A percentile compares a stretch with the other conserved stretches of the same genome.
phyloP scores from a whole-genome alignment of 2,888 invertebrate species.

The Scaptomyza polygonia region DNA sequence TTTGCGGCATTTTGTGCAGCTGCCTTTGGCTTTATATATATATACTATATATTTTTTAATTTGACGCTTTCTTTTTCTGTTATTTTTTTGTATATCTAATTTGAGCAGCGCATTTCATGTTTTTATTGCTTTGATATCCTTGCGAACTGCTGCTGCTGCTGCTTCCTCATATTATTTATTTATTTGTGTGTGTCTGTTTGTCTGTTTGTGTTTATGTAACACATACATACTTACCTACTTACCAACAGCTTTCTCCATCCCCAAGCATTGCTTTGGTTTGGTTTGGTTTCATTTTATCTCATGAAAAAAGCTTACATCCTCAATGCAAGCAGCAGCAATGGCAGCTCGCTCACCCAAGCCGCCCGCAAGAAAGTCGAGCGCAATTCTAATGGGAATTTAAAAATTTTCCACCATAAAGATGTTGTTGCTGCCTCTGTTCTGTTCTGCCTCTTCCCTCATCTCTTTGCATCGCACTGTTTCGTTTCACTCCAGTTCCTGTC shows the following conservation, averaged over 20 bases:
- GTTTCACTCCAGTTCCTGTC: conserved; percentile 46
- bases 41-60: conserved; percentile 54
- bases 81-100: conserved; percentile 56
- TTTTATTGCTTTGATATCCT: conserved; percentile 65
- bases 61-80: conserved; percentile 49
- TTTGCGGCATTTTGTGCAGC: conserved; percentile 32
- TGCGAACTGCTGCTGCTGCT: conserved; percentile 17
- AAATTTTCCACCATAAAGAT: conserved; percentile 75
- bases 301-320: conserved; percentile 36
- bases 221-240: conserved; percentile 72
- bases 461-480: neutral
- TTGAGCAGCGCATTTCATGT: conserved; percentile 59
- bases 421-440: conserved; percentile 49
- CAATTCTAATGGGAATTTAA: conserved; percentile 80
- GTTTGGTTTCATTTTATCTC: conserved; percentile 74
- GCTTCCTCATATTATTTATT: conserved; percentile 49
- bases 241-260: conserved; percentile 33
- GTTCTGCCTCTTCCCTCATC: conserved; percentile 11
- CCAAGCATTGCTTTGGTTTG: conserved; percentile 22
- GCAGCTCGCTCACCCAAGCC: conserved; percentile 28
- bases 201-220: conserved; percentile 45
- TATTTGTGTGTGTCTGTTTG: conserved; percentile 56
- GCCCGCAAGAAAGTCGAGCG: conserved; percentile 54
- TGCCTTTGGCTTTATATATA: conserved; percentile 47
- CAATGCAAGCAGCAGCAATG: conserved; percentile 16